A percentile compares a stretch with the other conserved stretches of the same genome.
Evolutionary conservation across 1,140 invertebrate genomes (phyloP).

Genomic region (Zaprionus lachaisei): DNA sequence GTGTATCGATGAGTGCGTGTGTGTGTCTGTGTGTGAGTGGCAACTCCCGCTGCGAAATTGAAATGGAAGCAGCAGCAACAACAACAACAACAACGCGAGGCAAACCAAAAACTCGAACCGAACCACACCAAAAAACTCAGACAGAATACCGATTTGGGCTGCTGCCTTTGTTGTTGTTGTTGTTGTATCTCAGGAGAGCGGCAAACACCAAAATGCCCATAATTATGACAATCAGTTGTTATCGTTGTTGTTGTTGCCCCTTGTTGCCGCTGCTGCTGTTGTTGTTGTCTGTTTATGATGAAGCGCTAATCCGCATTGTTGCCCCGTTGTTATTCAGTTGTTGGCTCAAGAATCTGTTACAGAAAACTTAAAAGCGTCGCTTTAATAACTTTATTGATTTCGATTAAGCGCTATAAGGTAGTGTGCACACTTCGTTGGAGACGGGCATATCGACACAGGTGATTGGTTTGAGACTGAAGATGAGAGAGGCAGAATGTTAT

Average conservation of each 20-base stretch:
- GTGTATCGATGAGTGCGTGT: conserved; percentile 7
- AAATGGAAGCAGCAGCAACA: conserved; percentile 78
- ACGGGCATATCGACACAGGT: conserved; percentile 12
- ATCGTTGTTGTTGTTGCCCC: conserved; percentile 28
- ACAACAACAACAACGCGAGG: conserved; percentile 8
- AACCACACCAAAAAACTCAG: neutral
- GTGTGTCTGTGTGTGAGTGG: conserved; percentile 39
- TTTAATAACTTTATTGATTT: conserved; percentile 83
- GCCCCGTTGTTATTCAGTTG: conserved; percentile 59
- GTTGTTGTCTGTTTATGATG: conserved; percentile 54
- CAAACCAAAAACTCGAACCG: conserved; percentile 4
- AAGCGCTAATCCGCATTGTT: conserved; percentile 69
- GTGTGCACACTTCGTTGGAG: conserved; percentile 23
- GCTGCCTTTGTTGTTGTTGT: conserved; percentile 3
- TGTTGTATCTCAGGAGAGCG: conserved; percentile 48
- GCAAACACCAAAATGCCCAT: conserved; percentile 79
- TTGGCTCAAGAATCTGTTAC: conserved; percentile 81
- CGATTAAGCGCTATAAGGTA: conserved; percentile 80
- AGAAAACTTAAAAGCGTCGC: conserved; percentile 81
- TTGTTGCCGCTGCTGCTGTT: conserved; percentile 23
- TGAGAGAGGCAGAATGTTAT: no score
- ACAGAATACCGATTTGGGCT: conserved; percentile 8
- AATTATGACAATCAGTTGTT: conserved; percentile 80
- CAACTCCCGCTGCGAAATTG: conserved; percentile 77
- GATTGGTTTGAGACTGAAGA: neutral